Conservation (phyloP, 2,797 vertebrate species). For the Alca torda region DNA sequence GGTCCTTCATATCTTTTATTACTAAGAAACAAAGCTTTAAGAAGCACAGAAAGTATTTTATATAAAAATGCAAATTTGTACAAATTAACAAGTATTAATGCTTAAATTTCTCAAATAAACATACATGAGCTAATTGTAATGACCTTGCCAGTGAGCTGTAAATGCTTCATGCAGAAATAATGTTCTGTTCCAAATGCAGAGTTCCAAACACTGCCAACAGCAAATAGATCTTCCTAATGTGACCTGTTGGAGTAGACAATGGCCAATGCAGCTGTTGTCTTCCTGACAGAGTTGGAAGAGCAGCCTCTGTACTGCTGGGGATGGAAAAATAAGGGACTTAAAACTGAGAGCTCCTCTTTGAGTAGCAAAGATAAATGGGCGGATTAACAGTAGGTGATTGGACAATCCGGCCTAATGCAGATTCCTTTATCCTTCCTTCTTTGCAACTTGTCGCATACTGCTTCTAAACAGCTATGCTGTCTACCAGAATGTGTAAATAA, state of each 20-base stretch:
- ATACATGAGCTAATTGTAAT: neutral
- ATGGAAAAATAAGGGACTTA: neutral
- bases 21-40: neutral
- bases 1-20: neutral
- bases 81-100: neutral
- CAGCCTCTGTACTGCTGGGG: neutral
- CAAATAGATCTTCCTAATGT: slow-evolving; percentile 20
- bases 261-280: neutral
- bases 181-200: neutral
- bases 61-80: neutral
- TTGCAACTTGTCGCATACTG: neutral
- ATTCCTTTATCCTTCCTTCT: neutral
- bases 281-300: neutral
- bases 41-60: neutral
- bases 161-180: slow-evolving; percentile 30
- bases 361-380: neutral
- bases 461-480: neutral
- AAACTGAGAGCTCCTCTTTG: neutral
- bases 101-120: slow-evolving; percentile 19
- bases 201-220: neutral
- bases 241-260: neutral
- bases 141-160: slow-evolving; percentile 48
- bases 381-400: neutral
- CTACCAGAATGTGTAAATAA: neutral
- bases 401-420: neutral